Conservation (phyloP, 2,113 vertebrate species). For the Oncorhynchus mykiss region DNA sequence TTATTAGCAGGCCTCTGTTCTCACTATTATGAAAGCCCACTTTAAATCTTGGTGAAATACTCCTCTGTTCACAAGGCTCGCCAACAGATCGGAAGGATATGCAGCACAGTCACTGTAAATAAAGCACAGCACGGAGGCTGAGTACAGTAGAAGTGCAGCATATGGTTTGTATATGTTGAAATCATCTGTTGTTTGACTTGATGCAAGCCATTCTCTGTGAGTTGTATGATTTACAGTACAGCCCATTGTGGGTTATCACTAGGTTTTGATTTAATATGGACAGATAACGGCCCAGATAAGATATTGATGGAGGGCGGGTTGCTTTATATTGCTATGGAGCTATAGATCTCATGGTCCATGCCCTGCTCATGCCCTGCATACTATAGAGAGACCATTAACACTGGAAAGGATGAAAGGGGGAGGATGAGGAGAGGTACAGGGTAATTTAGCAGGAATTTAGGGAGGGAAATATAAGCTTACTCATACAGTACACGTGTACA, state of each 20-base stretch:
- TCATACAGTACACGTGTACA: not conserved
- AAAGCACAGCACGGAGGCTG: not conserved
- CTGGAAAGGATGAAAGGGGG: constrained; percentile 21
- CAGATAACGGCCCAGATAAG: constrained; percentile 39
- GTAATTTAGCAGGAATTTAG: constrained; percentile 26
- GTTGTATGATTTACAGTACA: constrained; percentile 21
- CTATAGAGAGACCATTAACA: constrained; percentile 32
- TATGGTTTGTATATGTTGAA: constrained; percentile 5
- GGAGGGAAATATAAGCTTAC: not conserved
- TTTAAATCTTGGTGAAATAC: not conserved
- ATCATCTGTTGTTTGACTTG: constrained; percentile 13
- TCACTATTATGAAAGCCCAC: constrained; percentile 1
- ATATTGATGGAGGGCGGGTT: constrained; percentile 19
- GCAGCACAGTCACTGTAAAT: not conserved
- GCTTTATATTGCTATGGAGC: constrained; percentile 7
- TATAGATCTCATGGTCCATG: not conserved
- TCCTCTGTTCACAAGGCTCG: not conserved
- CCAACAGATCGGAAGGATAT: not conserved
- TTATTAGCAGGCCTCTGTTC: constrained; percentile 7
- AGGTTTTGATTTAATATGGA: constrained; percentile 48
- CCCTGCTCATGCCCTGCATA: not conserved
- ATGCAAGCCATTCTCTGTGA: not conserved
- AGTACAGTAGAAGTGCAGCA: not conserved
- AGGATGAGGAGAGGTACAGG: constrained; percentile 26
- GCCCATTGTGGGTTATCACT: constrained; percentile 23